These are phyloP conservation scores for Dendroctonus ponderosae DNA, from an alignment of 1,140 invertebrate genomes.

Conservation along the genomic window DNA sequence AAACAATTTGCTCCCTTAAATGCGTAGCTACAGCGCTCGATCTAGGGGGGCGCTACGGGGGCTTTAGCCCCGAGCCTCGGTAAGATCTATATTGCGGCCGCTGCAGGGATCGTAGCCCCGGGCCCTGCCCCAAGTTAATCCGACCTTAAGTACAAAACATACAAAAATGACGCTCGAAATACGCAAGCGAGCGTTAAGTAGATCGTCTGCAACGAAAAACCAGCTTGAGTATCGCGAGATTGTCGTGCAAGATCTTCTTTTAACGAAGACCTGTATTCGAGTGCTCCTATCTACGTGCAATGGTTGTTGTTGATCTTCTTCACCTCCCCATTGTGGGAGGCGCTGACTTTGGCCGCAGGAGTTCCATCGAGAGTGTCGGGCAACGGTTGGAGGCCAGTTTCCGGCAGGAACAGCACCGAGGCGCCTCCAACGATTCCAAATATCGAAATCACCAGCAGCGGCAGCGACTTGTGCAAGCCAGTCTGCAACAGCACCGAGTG, in stretches of 20 bases:
- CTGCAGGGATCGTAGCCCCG: too few species aligned
- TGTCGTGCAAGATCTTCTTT: too few species aligned
- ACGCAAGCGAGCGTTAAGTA: neutral
- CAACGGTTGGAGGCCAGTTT: conserved; percentile 52
- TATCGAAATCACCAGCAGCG: conserved; percentile 62
- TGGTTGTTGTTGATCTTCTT: conserved; percentile 41
- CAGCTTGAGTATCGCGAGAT: too few species aligned
- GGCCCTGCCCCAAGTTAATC: too few species aligned
- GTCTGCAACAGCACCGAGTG: neutral
- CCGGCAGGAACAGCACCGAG: conserved; percentile 60
- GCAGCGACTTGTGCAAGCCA: conserved; percentile 53
- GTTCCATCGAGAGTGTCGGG: conserved; percentile 43
- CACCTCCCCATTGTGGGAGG: conserved; percentile 10
- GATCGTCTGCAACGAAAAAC: neutral
- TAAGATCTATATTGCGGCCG: too few species aligned
- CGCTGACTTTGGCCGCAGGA: conserved; percentile 17
- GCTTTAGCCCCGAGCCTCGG: too few species aligned
- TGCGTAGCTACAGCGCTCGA: too few species aligned
- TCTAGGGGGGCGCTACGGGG: too few species aligned
- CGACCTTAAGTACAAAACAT: conserved; percentile 2
- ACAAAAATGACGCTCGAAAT: neutral
- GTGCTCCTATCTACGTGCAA: conserved; percentile 10
- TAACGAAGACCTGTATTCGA: too few species aligned
- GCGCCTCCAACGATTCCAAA: conserved; percentile 62
- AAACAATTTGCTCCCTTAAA: too few species aligned